phyloP scores from a whole-genome alignment of 2,888 invertebrate species.

The Drosophila birchii region DNA sequence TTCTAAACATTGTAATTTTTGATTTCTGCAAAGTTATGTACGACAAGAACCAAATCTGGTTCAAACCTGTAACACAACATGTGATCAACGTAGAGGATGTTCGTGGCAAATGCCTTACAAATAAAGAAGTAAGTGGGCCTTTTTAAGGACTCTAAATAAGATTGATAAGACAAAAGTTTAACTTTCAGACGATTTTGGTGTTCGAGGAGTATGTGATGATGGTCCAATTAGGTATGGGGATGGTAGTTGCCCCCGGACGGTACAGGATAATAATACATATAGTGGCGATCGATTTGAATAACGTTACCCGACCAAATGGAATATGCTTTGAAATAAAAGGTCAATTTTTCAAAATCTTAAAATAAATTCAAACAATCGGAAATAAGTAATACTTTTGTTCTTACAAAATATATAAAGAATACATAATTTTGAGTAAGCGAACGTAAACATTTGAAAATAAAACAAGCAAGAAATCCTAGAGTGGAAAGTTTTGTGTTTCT shows the following conservation, averaged over 20 bases:
- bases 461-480: too few species aligned
- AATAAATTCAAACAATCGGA: too few species aligned
- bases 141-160: background rate
- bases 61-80: background rate
- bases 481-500: too few species aligned
- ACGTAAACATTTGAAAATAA: too few species aligned
- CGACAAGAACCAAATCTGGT: constrained; percentile 4
- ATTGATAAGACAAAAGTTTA: background rate
- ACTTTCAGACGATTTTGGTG: background rate
- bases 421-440: too few species aligned
- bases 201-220: background rate
- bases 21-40: constrained; percentile 11
- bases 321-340: background rate
- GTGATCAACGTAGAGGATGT: background rate
- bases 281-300: background rate
- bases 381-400: too few species aligned
- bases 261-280: background rate
- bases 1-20: background rate
- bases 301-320: background rate
- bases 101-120: background rate
- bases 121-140: background rate
- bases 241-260: background rate
- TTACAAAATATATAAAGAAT: too few species aligned
- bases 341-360: background rate
- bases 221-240: background rate